These are phyloP conservation scores for Sprattus sprattus DNA, from an alignment of 2,113 vertebrate genomes.

Conservation along the genomic window DNA sequence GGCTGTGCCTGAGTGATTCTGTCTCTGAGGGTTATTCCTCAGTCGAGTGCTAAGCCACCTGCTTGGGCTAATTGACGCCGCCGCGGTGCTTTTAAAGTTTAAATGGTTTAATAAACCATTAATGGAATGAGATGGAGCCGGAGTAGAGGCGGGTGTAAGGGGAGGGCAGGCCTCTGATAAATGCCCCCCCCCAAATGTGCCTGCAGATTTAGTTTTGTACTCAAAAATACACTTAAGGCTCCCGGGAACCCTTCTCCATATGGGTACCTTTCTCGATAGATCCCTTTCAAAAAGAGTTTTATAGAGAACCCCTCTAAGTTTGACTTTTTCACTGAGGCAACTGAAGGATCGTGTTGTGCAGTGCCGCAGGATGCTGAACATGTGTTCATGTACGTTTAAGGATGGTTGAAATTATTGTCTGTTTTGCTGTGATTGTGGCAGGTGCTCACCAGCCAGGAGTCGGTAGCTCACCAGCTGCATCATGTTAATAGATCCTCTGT, in stretches of 20 bases:
- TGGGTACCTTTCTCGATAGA: too few species aligned
- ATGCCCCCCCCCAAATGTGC: neutral
- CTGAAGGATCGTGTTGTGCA: neutral
- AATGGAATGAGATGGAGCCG: constrained; percentile 7
- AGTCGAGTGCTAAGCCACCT: neutral
- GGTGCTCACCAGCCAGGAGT: too few species aligned
- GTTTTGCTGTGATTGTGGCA: too few species aligned
- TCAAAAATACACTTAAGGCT: neutral
- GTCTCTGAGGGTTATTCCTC: neutral
- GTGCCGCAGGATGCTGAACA: neutral
- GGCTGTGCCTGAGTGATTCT: neutral
- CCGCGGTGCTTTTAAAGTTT: neutral
- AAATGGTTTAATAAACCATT: too few species aligned
- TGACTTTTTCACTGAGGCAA: too few species aligned
- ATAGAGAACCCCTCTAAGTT: too few species aligned
- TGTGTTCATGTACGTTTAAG: neutral
- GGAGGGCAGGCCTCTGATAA: neutral
- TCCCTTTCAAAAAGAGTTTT: too few species aligned
- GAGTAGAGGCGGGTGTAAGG: neutral
- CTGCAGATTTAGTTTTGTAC: neutral
- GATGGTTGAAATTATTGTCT: too few species aligned
- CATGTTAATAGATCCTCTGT: neutral
- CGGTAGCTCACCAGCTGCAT: neutral
- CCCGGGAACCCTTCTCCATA: neutral
- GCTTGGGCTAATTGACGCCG: neutral